A percentile compares a stretch with the other conserved stretches of the same genome.
phyloP scores from a whole-genome alignment of 2,888 invertebrate genomes.

The Teinopalpus imperialis region DNA sequence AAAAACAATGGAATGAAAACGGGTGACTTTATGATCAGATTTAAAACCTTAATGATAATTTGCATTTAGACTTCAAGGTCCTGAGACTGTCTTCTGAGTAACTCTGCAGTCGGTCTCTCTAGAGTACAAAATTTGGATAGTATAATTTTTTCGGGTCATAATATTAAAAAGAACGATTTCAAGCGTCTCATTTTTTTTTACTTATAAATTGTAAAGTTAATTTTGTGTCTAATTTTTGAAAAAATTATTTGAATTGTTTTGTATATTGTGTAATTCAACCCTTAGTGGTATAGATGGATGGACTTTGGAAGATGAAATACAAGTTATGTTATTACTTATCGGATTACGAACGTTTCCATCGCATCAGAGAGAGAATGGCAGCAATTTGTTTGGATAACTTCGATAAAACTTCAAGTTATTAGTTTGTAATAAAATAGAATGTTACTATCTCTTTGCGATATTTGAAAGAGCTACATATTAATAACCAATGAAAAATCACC shows the following conservation, averaged over 20 bases:
- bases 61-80: no score
- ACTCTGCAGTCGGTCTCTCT: no score
- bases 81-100: no score
- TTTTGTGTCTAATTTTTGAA: not conserved
- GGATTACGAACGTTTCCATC: slow-evolving; percentile 21
- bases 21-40: no score
- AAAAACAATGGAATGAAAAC: no score
- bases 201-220: no score
- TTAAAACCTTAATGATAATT: no score
- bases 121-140: no score
- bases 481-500: no score
- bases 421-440: slow-evolving; percentile 11
- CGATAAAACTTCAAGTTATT: slow-evolving; percentile 21
- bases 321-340: slow-evolving; percentile 26
- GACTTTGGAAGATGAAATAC: slow-evolving; percentile 24
- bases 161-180: no score
- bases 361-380: slow-evolving; percentile 21
- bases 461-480: slow-evolving; percentile 9
- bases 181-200: no score
- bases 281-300: slow-evolving; percentile 22
- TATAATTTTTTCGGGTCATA: no score
- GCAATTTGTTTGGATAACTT: slow-evolving; percentile 25
- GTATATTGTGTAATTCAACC: slow-evolving; percentile 14
- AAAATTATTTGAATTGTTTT: not conserved
- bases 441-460: slow-evolving; percentile 2